A percentile compares a stretch with the other conserved stretches of the same genome.
phyloP scores from a whole-genome alignment of 2,797 vertebrate genomes.

The Pteronotus mesoamericanus region DNA sequence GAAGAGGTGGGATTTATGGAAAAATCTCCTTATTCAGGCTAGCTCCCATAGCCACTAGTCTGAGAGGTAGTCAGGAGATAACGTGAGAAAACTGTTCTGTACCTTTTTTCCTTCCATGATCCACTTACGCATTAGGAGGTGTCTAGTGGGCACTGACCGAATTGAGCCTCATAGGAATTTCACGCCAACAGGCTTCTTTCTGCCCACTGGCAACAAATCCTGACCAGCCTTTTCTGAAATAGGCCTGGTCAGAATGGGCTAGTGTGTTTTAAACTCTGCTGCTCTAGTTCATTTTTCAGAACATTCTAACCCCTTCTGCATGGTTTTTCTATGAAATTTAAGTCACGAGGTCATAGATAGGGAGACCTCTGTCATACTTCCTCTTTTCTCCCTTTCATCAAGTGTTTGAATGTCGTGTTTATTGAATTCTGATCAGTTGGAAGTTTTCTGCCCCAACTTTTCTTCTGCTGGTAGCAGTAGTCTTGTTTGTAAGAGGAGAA shows the following conservation, averaged over 20 bases:
- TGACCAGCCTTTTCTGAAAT: not conserved
- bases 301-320: not conserved
- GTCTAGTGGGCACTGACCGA: not conserved
- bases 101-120: not conserved
- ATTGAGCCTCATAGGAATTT: not conserved
- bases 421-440: constrained; percentile 46
- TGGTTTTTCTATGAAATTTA: constrained; percentile 10
- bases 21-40: not conserved
- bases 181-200: not conserved
- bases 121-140: not conserved
- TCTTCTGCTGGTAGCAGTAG: not conserved
- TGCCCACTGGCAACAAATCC: not conserved
- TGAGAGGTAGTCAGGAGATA: not conserved
- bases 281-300: not conserved
- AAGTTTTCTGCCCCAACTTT: constrained; percentile 6
- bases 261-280: not conserved
- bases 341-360: not conserved
- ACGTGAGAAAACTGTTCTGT: not conserved
- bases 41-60: not conserved
- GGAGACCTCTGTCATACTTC: not conserved
- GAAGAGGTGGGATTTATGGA: not conserved
- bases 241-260: not conserved
- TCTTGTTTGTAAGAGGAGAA: not conserved
- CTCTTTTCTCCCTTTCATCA: not conserved
- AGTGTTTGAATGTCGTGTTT: constrained; percentile 20